Percentiles rank a stretch among this genome's conserved stretches.
These are phyloP conservation scores for Oryzias melastigma DNA, from an alignment of 2,113 vertebrate genomes.

Conservation along the genomic window DNA sequence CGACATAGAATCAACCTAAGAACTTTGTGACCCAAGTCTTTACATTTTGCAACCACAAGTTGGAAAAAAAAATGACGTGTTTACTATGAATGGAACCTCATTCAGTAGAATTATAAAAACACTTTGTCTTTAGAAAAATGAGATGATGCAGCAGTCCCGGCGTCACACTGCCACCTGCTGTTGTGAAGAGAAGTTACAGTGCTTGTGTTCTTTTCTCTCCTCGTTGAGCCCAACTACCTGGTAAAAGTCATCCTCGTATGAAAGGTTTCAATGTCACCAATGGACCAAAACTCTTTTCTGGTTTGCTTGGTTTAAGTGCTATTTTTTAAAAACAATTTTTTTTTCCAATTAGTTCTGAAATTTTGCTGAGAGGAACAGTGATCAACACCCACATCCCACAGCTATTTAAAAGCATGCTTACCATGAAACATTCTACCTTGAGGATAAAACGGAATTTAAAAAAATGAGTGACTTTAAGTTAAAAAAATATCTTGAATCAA, in stretches of 20 bases:
- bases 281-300: constrained; percentile 52
- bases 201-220: constrained; percentile 52
- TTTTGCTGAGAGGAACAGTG: constrained; percentile 49
- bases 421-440: constrained; percentile 8
- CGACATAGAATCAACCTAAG: constrained; percentile 65
- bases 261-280: constrained; percentile 29
- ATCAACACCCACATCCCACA: constrained; percentile 43
- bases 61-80: constrained; percentile 65
- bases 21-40: constrained; percentile 64
- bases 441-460: no score
- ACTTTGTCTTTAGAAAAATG: constrained; percentile 60
- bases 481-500: no score
- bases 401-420: constrained; percentile 57
- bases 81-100: constrained; percentile 65
- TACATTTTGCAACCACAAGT: constrained; percentile 67
- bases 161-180: constrained; percentile 69
- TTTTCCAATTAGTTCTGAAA: constrained; percentile 62
- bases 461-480: no score
- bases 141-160: constrained; percentile 63
- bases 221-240: constrained; percentile 24
- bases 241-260: constrained; percentile 28
- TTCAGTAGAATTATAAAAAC: constrained; percentile 62
- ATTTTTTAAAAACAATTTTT: constrained; percentile 59
- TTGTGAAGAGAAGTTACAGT: constrained; percentile 69
- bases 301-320: constrained; percentile 75